A percentile compares a stretch with the other conserved stretches of the same genome.
phyloP scores from a whole-genome alignment of 2,797 vertebrate genomes.

The Xiphophorus birchmanni region DNA sequence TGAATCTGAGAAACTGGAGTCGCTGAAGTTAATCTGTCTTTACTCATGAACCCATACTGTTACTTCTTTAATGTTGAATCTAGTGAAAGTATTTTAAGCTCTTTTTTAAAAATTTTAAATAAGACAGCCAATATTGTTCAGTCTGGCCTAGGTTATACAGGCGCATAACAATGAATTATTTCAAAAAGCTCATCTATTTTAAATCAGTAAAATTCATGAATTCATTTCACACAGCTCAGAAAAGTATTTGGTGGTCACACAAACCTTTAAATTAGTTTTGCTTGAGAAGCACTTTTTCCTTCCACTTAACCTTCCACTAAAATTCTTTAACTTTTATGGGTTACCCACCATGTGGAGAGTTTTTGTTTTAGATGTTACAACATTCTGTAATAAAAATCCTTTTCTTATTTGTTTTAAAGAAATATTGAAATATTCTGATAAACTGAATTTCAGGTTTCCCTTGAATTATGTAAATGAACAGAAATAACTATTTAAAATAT shows the following conservation, averaged over 20 bases:
- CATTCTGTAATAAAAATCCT: background rate
- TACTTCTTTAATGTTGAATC: slow-evolving; percentile 13
- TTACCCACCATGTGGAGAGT: background rate
- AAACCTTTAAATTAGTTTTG: background rate
- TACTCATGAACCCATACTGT: slow-evolving; percentile 27
- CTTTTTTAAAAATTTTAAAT: slow-evolving; percentile 2
- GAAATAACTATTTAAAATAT: background rate
- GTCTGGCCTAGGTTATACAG: slow-evolving; percentile 1
- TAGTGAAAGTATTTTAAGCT: slow-evolving; percentile 10
- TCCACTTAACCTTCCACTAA: background rate
- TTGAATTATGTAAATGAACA: background rate
- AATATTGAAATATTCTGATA: background rate
- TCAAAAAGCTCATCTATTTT: background rate
- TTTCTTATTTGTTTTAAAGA: background rate
- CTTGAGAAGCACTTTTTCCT: background rate
- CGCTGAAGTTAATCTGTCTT: slow-evolving; percentile 24
- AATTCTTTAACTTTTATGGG: background rate
- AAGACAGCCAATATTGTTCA: slow-evolving; percentile 22
- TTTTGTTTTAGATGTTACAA: background rate
- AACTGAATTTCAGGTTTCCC: background rate
- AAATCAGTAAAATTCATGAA: background rate
- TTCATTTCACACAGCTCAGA: background rate
- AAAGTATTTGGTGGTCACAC: background rate
- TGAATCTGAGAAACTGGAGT: slow-evolving; percentile 45
- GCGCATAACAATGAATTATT: background rate